phyloP scores from a whole-genome alignment of 2,113 vertebrate species.

The Australoheros scitulus region DNA sequence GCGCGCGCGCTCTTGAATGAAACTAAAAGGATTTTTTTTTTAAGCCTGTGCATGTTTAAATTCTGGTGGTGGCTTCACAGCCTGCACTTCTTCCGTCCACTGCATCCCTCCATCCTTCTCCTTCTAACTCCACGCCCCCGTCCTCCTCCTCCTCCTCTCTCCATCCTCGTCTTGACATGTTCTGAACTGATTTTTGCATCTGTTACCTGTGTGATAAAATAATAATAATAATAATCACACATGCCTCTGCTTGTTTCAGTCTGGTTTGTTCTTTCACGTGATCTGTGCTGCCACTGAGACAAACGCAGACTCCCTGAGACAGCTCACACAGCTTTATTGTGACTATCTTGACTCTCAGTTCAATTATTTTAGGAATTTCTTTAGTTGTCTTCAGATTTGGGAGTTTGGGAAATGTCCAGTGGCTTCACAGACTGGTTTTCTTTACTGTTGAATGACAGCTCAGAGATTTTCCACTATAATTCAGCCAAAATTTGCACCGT shows the following conservation, averaged over 20 bases:
- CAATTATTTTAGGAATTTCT: not conserved
- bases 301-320: conserved; percentile 4
- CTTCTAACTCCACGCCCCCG: conserved; percentile 9
- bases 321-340: not conserved
- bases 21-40: not conserved
- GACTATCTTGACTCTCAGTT: not conserved
- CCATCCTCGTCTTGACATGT: conserved; percentile 9
- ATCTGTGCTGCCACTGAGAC: conserved; percentile 27
- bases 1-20: not conserved
- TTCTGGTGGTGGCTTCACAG: conserved; percentile 37
- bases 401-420: conserved; percentile 18
- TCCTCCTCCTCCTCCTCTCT: not conserved
- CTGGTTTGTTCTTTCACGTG: conserved; percentile 49
- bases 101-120: not conserved
- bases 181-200: conserved; percentile 34
- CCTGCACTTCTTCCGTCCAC: conserved; percentile 32
- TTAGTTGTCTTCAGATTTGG: not conserved
- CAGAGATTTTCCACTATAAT: conserved; percentile 41
- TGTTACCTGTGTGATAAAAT: conserved; percentile 43
- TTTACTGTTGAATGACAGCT: conserved; percentile 60
- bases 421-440: conserved; percentile 38
- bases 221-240: conserved; percentile 33
- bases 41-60: conserved; percentile 32
- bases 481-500: not conserved
- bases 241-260: conserved; percentile 39